A percentile compares a stretch with the other conserved stretches of the same genome.
phyloP scores from a whole-genome alignment of 2,113 vertebrate species.

The Xenotilapia longispinis region DNA sequence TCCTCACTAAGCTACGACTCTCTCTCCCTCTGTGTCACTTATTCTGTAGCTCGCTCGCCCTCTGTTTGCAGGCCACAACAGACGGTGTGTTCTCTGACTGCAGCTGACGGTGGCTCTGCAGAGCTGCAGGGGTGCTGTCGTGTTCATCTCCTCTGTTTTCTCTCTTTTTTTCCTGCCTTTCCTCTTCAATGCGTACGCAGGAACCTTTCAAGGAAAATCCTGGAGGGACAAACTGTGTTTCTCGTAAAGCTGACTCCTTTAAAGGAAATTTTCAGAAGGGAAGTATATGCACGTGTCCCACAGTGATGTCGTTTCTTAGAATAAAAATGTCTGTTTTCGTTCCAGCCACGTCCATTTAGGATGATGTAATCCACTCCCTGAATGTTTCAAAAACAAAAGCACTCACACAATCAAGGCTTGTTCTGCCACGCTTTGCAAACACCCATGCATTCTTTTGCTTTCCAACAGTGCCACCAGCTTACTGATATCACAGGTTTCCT shows the following conservation, averaged over 20 bases:
- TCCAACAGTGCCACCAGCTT: neutral
- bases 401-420: neutral
- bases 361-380: constrained; percentile 20
- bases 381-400: neutral
- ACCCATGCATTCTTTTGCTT: neutral
- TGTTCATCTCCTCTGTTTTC: neutral
- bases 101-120: constrained; percentile 11
- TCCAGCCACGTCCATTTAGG: neutral
- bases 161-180: neutral
- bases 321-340: neutral
- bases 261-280: neutral
- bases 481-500: neutral
- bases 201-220: neutral
- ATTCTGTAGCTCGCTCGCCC: neutral
- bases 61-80: neutral
- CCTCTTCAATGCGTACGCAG: neutral
- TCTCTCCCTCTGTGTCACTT: neutral
- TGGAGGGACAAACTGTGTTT: neutral
- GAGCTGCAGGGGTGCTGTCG: neutral
- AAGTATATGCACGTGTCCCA: neutral
- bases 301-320: neutral
- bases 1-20: constrained; percentile 8
- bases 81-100: neutral
- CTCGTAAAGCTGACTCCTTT: accelerated
- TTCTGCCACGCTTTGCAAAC: neutral